Conservation (phyloP, 37 sponge, comb jelly and placozoan species). For the Bolinopsis microptera region DNA sequence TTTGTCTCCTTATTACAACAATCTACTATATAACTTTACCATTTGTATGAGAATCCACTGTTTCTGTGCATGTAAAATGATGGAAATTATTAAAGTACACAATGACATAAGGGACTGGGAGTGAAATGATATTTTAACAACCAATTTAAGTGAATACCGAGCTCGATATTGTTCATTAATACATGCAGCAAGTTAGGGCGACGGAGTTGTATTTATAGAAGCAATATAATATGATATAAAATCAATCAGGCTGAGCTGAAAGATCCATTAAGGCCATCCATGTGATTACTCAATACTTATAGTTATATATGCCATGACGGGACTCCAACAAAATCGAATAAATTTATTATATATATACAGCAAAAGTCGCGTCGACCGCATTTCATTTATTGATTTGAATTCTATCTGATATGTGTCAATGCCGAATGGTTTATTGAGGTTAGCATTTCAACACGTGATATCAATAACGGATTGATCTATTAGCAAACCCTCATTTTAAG, state of each 20-base stretch:
- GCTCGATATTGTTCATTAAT: no score
- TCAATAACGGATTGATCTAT: background rate
- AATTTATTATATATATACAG: no score
- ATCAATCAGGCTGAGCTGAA: background rate
- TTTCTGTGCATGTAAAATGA: no score
- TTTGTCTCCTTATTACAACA: no score
- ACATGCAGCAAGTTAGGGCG: background rate
- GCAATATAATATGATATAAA: background rate
- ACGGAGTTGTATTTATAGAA: background rate
- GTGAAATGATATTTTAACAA: no score
- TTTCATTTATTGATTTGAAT: background rate
- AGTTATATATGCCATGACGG: background rate
- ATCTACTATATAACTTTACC: no score
- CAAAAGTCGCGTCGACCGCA: no score
- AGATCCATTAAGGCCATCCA: background rate
- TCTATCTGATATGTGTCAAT: background rate
- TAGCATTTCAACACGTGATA: background rate
- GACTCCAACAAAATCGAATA: no score
- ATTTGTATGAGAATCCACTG: no score
- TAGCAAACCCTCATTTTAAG: background rate
- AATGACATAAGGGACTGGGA: no score
- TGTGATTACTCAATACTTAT: background rate
- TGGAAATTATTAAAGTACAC: no score
- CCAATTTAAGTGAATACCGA: no score
- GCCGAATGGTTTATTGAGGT: background rate